Base-by-base conservation (phyloP, 2,888 invertebrate species). In the Ormyrus labotus region DNA sequence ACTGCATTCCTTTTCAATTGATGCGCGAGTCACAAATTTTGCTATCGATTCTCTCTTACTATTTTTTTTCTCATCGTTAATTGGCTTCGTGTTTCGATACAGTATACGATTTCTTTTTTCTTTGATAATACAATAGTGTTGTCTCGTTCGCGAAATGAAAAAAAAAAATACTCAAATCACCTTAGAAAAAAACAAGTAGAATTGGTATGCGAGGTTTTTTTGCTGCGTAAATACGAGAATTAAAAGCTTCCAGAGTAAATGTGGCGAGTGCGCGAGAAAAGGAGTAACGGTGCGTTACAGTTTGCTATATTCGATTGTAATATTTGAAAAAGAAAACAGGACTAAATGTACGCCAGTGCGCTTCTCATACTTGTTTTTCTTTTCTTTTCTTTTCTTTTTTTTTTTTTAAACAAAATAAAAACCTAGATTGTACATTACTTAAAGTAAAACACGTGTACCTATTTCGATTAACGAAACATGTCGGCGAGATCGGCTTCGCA, bases 401-500 rank as follows among this genome's bases (percentile, higher is more conserved):
- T 6, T 58, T 45, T 51, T 67, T 19, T 6, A 47, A 45, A 13
- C 45, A 64, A 64, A 45, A 45, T 55, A 55, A 45, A 45, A 83
- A 81, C 71, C 70, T 86, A 87, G 85, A 85, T 71, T 87, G 85
- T 84, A 87, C 83, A 83, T 81, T 84, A 85, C 80, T 83, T 83
- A 84, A 83, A 83, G 84, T 82, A 82, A 82, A 85, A 81, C 80
- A 83, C 84, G 84, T 86, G 86, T 88, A 88, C 86, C 86, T 88
- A 88, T 85, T 34, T 86, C 84, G 83, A 87, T 86, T 85, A 73
- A 81, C 50, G 68, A 69, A 78, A 81, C 60, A 63, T 71, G 78
- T 74, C 78, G 78, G 34, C 58, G 72, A 53, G 75, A 75, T 78
- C 81, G 75, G 65, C 74, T 78, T 75, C 68, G 75, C 75, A 55